Evolutionary conservation across 2,113 vertebrate species (phyloP), one percentile per base, ranked within the genome.

Genomic region (Phasianus colchicus): DNA sequence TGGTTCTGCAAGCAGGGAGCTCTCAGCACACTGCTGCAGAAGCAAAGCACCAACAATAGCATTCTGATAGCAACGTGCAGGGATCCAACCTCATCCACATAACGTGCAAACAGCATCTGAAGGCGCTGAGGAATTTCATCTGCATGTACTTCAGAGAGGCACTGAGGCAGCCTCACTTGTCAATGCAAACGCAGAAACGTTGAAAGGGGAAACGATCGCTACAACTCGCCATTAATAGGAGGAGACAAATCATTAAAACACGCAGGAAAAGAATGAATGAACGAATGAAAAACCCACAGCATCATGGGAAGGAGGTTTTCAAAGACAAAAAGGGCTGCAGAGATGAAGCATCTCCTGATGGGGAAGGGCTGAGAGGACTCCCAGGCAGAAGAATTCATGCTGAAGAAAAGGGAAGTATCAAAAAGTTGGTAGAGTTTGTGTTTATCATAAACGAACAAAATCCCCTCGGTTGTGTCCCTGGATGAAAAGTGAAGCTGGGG

Each of bases 21-120:
- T 88, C 63, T 42, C 57, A 30, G 5, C 0, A 0, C 9, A 7
- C 9, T 69, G 27, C 8, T 2, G 2, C 38, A 5, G 60, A 24
- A 19, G 21, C 64, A 60, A 29, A 30, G 60, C 5, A 12, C 5
- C 21, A 78, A 50, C 2, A 30, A 6, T 0, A 5, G 3, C 11
- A 10, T 14, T 66, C 54, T n/a, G 2, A 43, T 7, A 30, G 83
- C 47, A 43, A 58, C 4, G 6, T 3, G 72, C 47, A n/a, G 34
- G 9, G 43, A 61, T 4, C 65, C 80, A 8, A 2, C 30, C 65
- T 10, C 38, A 30, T 16, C 40, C 14, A 3, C 7, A 9, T 0
- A 9, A 8, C 38, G 64, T 70, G 11, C 50, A 11, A 1, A 3
- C 3, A 20, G 10, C 6, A 6, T 36, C 34, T 34, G 24, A 64